phyloP scores from a whole-genome alignment of 2,888 invertebrate species.

The Eupithecia dodoneata region DNA sequence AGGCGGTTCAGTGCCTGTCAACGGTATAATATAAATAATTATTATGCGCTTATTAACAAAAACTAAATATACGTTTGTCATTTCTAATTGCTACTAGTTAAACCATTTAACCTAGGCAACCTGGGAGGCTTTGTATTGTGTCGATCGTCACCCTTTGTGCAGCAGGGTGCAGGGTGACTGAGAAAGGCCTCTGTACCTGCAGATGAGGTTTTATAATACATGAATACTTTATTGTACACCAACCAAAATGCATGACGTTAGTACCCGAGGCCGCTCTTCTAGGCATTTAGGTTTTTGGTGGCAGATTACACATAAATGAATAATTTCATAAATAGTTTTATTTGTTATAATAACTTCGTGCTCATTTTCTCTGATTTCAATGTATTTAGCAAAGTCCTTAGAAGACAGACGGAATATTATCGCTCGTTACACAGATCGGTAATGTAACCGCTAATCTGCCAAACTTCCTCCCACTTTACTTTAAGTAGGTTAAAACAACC shows the following conservation, averaged over 20 bases:
- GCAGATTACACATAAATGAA: not conserved
- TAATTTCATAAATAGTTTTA: too few species aligned
- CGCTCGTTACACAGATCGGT: not conserved
- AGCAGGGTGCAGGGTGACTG: not conserved
- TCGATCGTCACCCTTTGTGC: not conserved
- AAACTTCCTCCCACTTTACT: constrained; percentile 4
- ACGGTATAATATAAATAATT: too few species aligned
- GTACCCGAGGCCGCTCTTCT: not conserved
- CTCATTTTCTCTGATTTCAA: not conserved
- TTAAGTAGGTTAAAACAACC: constrained; percentile 8
- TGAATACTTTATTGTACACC: not conserved
- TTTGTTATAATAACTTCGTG: not conserved
- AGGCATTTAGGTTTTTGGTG: not conserved
- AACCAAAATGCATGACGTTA: not conserved
- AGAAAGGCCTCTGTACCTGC: too few species aligned
- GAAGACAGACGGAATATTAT: not conserved
- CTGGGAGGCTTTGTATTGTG: not conserved
- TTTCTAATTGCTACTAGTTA: too few species aligned
- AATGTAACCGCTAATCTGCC: constrained; percentile 9
- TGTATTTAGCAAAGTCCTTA: not conserved
- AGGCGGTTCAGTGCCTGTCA: not conserved
- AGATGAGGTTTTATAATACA: too few species aligned
- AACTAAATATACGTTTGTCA: too few species aligned
- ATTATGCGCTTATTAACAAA: too few species aligned
- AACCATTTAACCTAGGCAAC: too few species aligned